Conservation (phyloP, 2,113 vertebrate species). For the Eleginops maclovinus region DNA sequence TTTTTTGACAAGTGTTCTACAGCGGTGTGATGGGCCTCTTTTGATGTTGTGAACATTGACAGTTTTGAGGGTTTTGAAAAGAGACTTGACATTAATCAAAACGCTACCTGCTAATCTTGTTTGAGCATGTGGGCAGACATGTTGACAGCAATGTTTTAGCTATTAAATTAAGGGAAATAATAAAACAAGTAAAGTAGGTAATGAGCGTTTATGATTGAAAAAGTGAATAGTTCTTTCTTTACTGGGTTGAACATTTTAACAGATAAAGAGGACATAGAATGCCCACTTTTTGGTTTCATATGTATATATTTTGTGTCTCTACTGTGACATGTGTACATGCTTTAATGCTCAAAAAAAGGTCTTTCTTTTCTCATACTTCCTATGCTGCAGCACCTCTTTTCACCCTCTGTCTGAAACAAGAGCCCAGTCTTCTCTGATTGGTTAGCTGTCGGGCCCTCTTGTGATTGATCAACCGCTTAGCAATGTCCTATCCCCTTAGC, state of each 20-base stretch:
- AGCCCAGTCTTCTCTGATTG: too few species aligned
- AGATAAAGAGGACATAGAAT: too few species aligned
- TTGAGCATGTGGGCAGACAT: slow-evolving; percentile 13
- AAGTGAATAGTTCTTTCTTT: not conserved
- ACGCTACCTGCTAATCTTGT: slow-evolving; percentile 16
- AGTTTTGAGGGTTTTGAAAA: slow-evolving; percentile 30
- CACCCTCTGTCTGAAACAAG: too few species aligned
- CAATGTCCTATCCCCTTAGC: too few species aligned
- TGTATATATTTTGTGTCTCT: too few species aligned
- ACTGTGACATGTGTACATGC: too few species aligned
- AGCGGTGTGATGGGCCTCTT: slow-evolving; percentile 17
- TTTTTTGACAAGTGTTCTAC: slow-evolving; percentile 15
- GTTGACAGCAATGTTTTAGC: slow-evolving; percentile 5
- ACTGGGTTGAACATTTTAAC: not conserved
- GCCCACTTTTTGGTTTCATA: too few species aligned
- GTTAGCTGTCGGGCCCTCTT: too few species aligned
- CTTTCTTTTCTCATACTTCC: too few species aligned
- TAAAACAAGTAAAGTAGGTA: not conserved
- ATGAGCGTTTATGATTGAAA: not conserved
- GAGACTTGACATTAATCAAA: slow-evolving; percentile 40
- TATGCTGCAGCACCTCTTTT: too few species aligned
- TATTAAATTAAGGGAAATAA: not conserved
- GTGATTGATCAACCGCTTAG: too few species aligned
- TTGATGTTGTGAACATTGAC: slow-evolving; percentile 9
- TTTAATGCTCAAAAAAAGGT: too few species aligned